Evolutionary conservation across 2,797 vertebrate genomes (phyloP), one percentile per base, ranked within the genome.

Genomic region (Sebastes matsubarae): DNA sequence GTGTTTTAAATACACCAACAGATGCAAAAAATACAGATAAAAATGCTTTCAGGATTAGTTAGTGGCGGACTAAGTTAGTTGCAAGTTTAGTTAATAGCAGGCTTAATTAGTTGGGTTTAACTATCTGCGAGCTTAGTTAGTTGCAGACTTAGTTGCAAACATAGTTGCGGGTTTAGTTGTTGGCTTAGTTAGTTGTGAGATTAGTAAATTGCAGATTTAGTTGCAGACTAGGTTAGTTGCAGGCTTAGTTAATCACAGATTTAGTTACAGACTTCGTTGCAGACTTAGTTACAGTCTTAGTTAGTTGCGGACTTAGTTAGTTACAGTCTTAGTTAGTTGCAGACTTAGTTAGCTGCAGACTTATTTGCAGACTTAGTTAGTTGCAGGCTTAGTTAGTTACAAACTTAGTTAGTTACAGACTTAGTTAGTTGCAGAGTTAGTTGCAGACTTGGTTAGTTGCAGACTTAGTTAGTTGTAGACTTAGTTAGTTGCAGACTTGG

Each of bases 261-360:
- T 10, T 38, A 13, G 10, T 38, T 38, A 12, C 38, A 14, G 38
- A 36, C 34, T 36, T 36, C 3, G 20, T 10, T 2, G 8, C 1
- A 8, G 8, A 0, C 4, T 20, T 52, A 1, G 46, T 2, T 52
- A n/a, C 3, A 30, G 8, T 0, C 20, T 52, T 52, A 4, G 50
- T 10, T 52, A 52, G 50, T 52, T 52, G 0, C 20, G 4, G 0
- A 52, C 4, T 20, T n/a, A 5, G 13, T 14, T 42, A 42, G 20
- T 52, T 52, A 0, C 20, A 54, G 20, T 0, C 3, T n/a, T 52
- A 10, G 50, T n/a, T 52, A n/a, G 38, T 16, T 42, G 13, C 38
- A 5, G 13, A 42, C 14, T 14, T 16, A 42, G 7, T 8, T 32
- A 32, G 16, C n/a, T 52, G 18, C 7, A 8, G 18, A 38, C 11